phyloP scores from a whole-genome alignment of 2,797 vertebrate genomes.

The Allenopithecus nigroviridis region DNA sequence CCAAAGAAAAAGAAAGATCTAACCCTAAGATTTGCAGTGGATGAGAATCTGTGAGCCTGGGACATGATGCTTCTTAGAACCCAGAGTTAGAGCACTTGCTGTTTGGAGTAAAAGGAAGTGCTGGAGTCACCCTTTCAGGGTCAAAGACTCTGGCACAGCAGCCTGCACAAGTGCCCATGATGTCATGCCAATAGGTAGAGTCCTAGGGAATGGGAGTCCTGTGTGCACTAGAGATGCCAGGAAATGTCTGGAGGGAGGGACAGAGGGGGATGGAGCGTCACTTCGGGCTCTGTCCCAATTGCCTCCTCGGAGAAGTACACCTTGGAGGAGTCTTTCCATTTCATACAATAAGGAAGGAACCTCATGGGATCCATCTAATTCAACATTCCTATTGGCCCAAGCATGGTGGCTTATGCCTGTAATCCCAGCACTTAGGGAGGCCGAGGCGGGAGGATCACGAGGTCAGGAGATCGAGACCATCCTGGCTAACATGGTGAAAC shows the following conservation, averaged over 20 bases:
- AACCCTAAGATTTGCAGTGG: neutral
- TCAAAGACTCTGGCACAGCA: neutral
- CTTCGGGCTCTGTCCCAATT: neutral
- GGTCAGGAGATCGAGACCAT: no score
- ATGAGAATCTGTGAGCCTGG: neutral
- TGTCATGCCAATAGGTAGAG: rapidly evolving
- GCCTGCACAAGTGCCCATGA: neutral
- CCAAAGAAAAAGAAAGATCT: neutral
- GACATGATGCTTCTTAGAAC: neutral
- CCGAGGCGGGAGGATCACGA: rapidly evolving
- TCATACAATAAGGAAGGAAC: neutral
- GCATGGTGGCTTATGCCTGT: no score
- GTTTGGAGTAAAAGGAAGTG: neutral
- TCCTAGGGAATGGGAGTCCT: neutral
- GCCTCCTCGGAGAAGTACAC: neutral
- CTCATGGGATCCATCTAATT: neutral
- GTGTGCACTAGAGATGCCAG: neutral
- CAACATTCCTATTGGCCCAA: neutral
- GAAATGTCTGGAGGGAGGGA: neutral
- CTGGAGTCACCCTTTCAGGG: neutral
- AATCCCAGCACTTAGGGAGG: no score
- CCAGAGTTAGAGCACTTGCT: neutral
- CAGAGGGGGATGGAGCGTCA: no score
- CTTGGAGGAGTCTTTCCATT: neutral
- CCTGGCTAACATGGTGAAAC: no score